A percentile compares a stretch with the other conserved stretches of the same genome.
phyloP scores from a whole-genome alignment of 2,888 invertebrate species.

The Pherbina coryleti region DNA sequence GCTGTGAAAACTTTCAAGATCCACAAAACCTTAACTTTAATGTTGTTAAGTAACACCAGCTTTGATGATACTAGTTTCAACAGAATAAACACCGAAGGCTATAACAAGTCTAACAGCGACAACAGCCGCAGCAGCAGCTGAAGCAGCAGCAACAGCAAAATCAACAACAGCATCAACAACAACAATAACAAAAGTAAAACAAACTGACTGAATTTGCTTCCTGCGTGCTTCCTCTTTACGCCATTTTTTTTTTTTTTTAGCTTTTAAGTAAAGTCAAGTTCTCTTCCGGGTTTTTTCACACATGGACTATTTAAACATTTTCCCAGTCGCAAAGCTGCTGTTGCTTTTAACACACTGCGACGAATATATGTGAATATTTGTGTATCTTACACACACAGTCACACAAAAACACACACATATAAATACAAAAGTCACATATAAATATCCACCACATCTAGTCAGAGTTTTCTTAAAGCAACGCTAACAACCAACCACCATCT shows the following conservation, averaged over 20 bases:
- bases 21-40: slow-evolving; percentile 1
- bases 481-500: slow-evolving; percentile 1
- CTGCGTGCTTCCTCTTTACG: background rate
- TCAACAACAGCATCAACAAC: background rate
- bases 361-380: background rate
- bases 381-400: background rate
- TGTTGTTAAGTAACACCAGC: background rate
- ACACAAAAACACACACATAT: background rate
- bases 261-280: slow-evolving; percentile 61
- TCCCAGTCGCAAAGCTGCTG: background rate
- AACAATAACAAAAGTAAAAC: background rate
- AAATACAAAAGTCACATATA: background rate
- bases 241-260: slow-evolving; percentile 29
- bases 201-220: background rate
- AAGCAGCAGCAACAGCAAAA: background rate
- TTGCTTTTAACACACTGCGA: background rate
- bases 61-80: background rate
- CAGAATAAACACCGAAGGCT: background rate
- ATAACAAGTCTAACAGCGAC: background rate
- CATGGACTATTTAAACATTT: slow-evolving; percentile 36
- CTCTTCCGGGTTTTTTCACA: slow-evolving; percentile 59
- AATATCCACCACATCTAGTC: background rate
- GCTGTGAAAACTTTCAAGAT: background rate
- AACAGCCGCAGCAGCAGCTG: background rate
- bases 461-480: background rate